These are phyloP conservation scores for Melanotaenia trifasciata DNA, from an alignment of 2,797 vertebrate species.

Conservation along the genomic window DNA sequence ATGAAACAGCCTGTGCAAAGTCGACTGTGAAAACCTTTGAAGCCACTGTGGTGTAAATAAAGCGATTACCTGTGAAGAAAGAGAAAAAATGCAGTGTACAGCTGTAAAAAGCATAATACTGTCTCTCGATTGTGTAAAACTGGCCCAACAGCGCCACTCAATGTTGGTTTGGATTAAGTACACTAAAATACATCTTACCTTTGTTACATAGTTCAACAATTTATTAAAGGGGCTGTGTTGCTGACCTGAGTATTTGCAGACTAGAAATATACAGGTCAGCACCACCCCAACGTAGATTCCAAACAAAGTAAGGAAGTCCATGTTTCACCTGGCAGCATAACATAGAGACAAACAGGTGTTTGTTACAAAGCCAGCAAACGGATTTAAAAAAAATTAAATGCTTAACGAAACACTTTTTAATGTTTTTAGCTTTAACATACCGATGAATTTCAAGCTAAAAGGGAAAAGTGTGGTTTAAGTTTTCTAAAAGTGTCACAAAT, in stretches of 20 bases:
- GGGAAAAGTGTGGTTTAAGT: fast-evolving
- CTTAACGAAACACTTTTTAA: no score
- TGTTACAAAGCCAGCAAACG: not conserved
- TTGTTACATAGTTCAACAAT: constrained; percentile 46
- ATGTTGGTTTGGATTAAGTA: constrained; percentile 4
- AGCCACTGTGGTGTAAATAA: constrained; percentile 84
- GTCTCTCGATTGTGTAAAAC: not conserved
- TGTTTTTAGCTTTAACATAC: not conserved
- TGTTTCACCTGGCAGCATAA: constrained; percentile 64
- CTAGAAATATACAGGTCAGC: constrained; percentile 72
- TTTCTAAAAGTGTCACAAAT: not conserved
- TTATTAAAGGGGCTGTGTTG: constrained; percentile 71
- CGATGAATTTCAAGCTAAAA: not conserved
- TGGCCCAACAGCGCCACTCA: constrained; percentile 35
- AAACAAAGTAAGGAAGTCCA: constrained; percentile 94
- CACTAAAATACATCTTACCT: constrained; percentile 63
- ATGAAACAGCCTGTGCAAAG: constrained; percentile 87
- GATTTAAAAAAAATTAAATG: not conserved
- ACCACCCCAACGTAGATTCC: constrained; percentile 84
- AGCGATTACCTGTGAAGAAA: constrained; percentile 77
- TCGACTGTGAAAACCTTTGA: constrained; percentile 69
- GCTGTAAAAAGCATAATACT: not conserved
- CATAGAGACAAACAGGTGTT: constrained; percentile 49
- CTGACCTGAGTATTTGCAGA: constrained; percentile 84
- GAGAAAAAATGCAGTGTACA: no score